Conservation (phyloP, 2,113 vertebrate genomes). For the Pangasianodon gigas region DNA sequence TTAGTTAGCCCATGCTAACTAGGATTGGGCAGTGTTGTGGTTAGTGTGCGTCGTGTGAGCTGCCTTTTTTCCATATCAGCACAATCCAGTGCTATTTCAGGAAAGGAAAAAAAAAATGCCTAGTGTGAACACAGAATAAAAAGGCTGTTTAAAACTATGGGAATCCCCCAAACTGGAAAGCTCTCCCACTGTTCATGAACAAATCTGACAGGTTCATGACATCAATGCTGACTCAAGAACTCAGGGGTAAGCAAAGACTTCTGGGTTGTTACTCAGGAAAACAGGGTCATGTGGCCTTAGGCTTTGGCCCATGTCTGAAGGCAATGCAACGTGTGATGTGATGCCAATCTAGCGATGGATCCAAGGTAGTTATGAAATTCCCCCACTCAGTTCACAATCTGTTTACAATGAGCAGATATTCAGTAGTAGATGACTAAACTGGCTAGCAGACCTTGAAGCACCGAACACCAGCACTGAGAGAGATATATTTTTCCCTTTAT, state of each 20-base stretch:
- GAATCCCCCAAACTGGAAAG: neutral
- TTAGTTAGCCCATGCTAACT: neutral
- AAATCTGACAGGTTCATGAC: neutral
- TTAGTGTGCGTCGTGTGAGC: neutral
- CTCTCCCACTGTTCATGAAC: neutral
- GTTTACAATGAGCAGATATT: neutral
- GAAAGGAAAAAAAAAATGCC: neutral
- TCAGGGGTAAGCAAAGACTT: neutral
- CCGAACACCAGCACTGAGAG: neutral
- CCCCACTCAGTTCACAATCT: neutral
- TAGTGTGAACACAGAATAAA: neutral
- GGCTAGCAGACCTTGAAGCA: neutral
- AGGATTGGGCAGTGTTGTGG: neutral
- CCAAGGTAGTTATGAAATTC: neutral
- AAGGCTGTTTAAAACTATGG: neutral
- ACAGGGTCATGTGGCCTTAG: neutral
- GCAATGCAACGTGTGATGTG: neutral
- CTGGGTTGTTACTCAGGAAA: neutral
- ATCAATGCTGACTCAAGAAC: neutral
- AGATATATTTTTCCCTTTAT: neutral
- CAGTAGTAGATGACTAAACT: neutral
- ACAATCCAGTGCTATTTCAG: neutral
- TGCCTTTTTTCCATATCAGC: neutral
- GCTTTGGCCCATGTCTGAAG: neutral
- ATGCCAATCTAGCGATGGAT: neutral